Evolutionary conservation across 2,797 vertebrate species (phyloP).

Genomic region (Periparus ater): DNA sequence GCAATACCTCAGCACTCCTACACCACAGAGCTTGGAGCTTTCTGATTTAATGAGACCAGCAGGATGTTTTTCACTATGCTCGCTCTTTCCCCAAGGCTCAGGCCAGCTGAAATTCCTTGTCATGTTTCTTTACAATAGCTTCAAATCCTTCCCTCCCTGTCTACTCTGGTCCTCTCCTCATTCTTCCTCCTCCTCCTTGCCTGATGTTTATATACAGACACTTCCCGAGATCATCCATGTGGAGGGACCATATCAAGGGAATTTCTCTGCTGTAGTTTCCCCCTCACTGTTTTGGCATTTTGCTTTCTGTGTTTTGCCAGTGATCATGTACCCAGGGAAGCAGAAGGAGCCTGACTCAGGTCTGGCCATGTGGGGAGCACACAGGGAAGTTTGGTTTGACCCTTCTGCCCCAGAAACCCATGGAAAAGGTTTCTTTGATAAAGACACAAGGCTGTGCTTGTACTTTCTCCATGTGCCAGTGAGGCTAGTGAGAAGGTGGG

Average conservation of each 20-base stretch:
- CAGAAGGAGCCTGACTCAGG: not conserved
- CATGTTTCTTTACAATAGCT: not conserved
- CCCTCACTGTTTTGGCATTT: not conserved
- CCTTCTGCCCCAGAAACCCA: not conserved
- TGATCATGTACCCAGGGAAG: not conserved
- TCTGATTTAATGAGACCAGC: not conserved
- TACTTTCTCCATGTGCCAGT: not conserved
- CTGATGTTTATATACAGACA: not conserved
- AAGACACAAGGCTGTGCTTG: fast-evolving
- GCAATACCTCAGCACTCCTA: not conserved
- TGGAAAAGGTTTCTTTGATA: not conserved
- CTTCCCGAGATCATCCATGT: not conserved
- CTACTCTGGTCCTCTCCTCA: not conserved
- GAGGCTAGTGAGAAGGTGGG: not conserved
- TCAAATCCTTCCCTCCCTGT: not conserved
- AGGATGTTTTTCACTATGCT: not conserved
- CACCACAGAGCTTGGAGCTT: not conserved
- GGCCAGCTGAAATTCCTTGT: not conserved
- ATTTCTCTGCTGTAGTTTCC: not conserved
- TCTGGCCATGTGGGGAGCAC: not conserved
- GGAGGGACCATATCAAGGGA: not conserved
- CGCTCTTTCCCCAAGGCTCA: not conserved
- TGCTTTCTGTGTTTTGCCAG: not conserved
- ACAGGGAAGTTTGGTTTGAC: fast-evolving
- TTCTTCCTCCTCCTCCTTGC: not conserved